Evolutionary conservation across 30 jellyfish, hydroid and myxozoan genomes (phyloP), one percentile per base, ranked within the genome.

Genomic region (Aurelia coerulea): DNA sequence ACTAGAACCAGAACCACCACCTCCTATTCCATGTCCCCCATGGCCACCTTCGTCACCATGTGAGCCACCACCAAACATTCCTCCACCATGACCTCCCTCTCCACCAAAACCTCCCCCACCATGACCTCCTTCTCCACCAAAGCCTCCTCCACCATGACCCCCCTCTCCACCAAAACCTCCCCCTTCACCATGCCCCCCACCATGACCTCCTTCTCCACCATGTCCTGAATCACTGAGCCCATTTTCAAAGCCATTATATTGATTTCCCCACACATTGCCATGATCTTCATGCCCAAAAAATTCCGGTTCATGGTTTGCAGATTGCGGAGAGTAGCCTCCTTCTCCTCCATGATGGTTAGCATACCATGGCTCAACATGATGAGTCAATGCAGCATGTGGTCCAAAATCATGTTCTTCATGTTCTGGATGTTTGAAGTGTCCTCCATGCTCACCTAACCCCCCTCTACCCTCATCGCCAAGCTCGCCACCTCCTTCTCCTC

Each of bases 211-310:
- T 18, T 49, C 71, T 7, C 56, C 83, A 41, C 52, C 67, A 49
- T 65, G 58, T 13, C 84, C 88, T 17, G 78, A n/a, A 10, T 77
- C 88, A 15, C 67, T 77, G 10, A 62, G 60, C 2, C 94, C 94
- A 49, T 67, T 76, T 64, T 65, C 94, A 74, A 74, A 85, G 62
- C 67, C 88, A 49, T 76, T 84, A 63, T 85, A 76, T 54, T 83
- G 92, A 63, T 83, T 83, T 53, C 92, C 92, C 92, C 92, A 83
- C 0, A 83, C 80, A 60, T 70, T 58, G 8, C 92, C 92, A 72
- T 49, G 74, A 62, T 62, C 71, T 60, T 83, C 86, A 63, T 83
- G 92, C 23, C 92, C 92, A 50, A 83, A 83, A 32, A 83, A 83
- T 4, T 83, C 54, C 10, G 72, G 72, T 8, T 65, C 42, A 23